Evolutionary conservation across 2,113 vertebrate genomes (phyloP).

Genomic region (Falcunculus frontatus): DNA sequence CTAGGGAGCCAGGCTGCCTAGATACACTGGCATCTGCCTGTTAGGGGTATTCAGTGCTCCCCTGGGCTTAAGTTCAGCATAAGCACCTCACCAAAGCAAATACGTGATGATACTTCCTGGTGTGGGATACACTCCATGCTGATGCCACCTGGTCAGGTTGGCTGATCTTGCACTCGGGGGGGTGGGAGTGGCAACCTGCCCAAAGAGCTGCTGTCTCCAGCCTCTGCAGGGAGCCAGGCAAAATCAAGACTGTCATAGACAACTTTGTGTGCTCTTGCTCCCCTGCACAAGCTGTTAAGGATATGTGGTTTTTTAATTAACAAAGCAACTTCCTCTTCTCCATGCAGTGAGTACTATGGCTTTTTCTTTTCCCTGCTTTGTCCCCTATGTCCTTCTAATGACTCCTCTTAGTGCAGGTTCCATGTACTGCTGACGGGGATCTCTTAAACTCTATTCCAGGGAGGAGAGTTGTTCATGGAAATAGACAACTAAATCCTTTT

Average conservation of each 20-base stretch:
- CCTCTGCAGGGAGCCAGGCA: slow-evolving; percentile 25
- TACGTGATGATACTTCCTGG: fast-evolving
- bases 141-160: fast-evolving
- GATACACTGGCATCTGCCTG: background rate
- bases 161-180: fast-evolving
- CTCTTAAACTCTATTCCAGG: background rate
- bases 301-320: background rate
- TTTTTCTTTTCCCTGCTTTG: background rate
- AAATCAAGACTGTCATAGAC: background rate
- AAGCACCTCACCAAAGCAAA: background rate
- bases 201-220: slow-evolving; percentile 54
- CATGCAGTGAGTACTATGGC: background rate
- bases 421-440: background rate
- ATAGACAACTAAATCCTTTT: background rate
- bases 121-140: background rate
- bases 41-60: too few species aligned
- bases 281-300: background rate
- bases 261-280: background rate
- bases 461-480: background rate
- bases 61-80: background rate
- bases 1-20: background rate
- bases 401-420: background rate
- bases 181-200: background rate
- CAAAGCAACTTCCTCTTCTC: background rate
- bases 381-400: background rate